phyloP scores from a whole-genome alignment of 2,888 invertebrate genomes.

The Digitonthophagus gazella region DNA sequence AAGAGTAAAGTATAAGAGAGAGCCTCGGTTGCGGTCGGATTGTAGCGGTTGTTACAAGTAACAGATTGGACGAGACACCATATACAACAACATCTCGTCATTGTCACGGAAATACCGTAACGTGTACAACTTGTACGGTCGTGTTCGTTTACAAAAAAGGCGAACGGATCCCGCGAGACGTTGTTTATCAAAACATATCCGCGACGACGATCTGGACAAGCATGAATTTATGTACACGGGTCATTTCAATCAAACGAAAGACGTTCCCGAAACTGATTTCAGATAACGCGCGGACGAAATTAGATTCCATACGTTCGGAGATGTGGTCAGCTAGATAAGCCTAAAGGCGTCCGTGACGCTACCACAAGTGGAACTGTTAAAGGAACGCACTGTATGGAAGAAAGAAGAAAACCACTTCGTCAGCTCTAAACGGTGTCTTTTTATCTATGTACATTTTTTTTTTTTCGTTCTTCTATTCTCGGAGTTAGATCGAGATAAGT shows the following conservation, averaged over 20 bases:
- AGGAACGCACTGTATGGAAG: constrained; percentile 4
- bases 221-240: neutral
- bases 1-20: no score
- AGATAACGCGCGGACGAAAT: constrained; percentile 12
- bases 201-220: constrained; percentile 3
- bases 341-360: constrained; percentile 7
- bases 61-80: neutral
- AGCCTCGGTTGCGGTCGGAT: no score
- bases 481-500: neutral
- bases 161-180: constrained; percentile 2
- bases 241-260: constrained; percentile 12
- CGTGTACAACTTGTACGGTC: neutral
- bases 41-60: neutral
- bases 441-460: neutral
- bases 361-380: neutral
- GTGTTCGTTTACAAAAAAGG: constrained; percentile 7
- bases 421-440: neutral
- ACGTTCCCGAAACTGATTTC: neutral
- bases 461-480: neutral
- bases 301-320: constrained; percentile 15
- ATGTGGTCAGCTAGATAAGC: neutral
- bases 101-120: neutral
- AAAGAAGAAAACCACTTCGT: neutral
- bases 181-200: constrained; percentile 17
- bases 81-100: neutral